Evolutionary conservation across 2,888 invertebrate genomes (phyloP).

Genomic region (Allygus modestus): DNA sequence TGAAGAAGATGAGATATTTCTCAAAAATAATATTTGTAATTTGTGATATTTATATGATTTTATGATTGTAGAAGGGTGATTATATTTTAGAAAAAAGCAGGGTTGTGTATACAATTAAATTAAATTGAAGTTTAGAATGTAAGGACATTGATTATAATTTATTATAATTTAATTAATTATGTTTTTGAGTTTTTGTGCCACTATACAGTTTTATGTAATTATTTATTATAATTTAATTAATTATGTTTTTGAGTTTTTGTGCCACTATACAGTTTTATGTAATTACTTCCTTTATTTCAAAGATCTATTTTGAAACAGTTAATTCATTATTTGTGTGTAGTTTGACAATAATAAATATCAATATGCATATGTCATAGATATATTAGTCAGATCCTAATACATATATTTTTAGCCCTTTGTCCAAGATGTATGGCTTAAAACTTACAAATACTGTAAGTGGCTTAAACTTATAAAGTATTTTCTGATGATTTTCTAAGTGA

Average conservation of each 20-base stretch:
- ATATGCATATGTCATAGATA: background rate
- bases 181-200: background rate
- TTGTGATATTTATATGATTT: conserved; percentile 27
- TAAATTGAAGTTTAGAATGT: background rate
- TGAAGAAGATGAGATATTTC: background rate
- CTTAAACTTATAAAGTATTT: no score
- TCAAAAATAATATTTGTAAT: background rate
- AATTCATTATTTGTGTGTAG: background rate
- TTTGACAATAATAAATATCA: background rate
- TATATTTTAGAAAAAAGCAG: background rate
- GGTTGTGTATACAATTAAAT: background rate
- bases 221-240: background rate
- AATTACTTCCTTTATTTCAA: background rate
- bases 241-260: background rate
- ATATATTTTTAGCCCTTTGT: no score
- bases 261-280: background rate
- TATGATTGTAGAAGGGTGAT: background rate
- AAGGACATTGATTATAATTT: background rate
- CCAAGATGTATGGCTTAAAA: no score
- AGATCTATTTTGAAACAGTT: background rate
- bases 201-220: background rate
- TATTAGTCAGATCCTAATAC: no score
- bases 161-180: background rate
- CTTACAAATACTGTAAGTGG: no score
- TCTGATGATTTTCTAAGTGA: no score